These are phyloP conservation scores for Mamestra brassicae DNA, from an alignment of 2,888 invertebrate species.

Conservation along the genomic window DNA sequence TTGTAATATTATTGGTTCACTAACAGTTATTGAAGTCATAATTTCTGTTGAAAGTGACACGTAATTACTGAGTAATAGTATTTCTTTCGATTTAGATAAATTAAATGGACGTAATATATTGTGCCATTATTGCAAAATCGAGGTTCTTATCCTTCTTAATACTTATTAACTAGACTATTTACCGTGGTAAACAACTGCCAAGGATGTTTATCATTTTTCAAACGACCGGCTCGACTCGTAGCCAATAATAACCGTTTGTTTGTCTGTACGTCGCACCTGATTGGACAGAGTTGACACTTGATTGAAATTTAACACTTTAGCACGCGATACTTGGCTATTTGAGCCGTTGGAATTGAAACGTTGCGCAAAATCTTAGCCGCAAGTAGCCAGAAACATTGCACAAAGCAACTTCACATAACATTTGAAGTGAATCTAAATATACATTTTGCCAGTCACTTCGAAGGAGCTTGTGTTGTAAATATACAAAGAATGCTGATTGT, in stretches of 20 bases:
- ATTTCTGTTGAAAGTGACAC: conserved; percentile 36
- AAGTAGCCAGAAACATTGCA: conserved; percentile 38
- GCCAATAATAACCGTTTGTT: conserved; percentile 58
- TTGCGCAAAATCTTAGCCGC: conserved; percentile 36
- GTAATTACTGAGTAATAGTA: conserved; percentile 40
- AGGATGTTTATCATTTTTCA: conserved; percentile 65
- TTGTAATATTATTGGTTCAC: conserved; percentile 39
- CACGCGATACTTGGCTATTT: conserved; percentile 48
- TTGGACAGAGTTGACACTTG: conserved; percentile 52
- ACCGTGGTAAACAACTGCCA: conserved; percentile 65
- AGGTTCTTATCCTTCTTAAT: conserved; percentile 47
- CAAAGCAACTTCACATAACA: conserved; percentile 34
- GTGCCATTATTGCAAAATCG: conserved; percentile 44
- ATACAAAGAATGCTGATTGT: conserved; percentile 41
- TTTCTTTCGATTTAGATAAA: conserved; percentile 63
- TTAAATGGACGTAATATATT: conserved; percentile 51
- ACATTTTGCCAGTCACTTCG: conserved; percentile 54
- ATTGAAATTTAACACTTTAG: conserved; percentile 58
- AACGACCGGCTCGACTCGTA: conserved; percentile 34
- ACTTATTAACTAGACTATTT: conserved; percentile 41
- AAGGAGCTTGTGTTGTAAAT: conserved; percentile 27
- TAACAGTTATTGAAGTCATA: conserved; percentile 42
- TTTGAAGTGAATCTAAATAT: conserved; percentile 52
- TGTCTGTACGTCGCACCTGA: conserved; percentile 46
- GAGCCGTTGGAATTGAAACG: conserved; percentile 37